Evolutionary conservation across 2,888 invertebrate genomes (phyloP).

Genomic region (Ormia ochracea): DNA sequence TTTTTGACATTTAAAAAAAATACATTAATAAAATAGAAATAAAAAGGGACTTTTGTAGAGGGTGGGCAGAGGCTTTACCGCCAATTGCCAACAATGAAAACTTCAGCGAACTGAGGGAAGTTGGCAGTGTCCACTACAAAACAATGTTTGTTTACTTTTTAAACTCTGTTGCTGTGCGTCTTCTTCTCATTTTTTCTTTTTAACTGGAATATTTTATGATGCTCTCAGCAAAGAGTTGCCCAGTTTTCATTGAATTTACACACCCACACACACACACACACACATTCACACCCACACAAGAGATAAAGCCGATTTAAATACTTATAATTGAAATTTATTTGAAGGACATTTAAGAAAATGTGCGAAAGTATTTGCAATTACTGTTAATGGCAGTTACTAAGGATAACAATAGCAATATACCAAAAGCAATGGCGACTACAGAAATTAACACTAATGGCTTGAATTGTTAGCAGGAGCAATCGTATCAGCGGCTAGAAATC

Average conservation of each 20-base stretch:
- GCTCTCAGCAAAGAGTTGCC: slow-evolving; percentile 24
- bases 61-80: no score
- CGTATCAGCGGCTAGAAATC: neutral
- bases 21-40: no score
- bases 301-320: slow-evolving; percentile 11
- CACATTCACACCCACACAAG: no score
- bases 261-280: no score
- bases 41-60: no score
- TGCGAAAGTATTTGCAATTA: slow-evolving; percentile 30
- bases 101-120: neutral
- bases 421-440: slow-evolving; percentile 14
- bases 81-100: no score
- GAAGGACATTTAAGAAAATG: slow-evolving; percentile 6
- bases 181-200: no score
- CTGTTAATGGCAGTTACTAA: slow-evolving; percentile 18
- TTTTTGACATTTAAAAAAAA: no score
- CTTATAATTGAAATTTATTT: slow-evolving; percentile 36
- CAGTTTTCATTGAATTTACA: neutral
- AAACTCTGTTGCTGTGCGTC: neutral
- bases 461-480: slow-evolving; percentile 16
- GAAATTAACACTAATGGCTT: slow-evolving; percentile 16
- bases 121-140: neutral
- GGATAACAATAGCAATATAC: slow-evolving; percentile 14
- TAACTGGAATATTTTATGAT: neutral
- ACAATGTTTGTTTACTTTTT: slow-evolving; percentile 32